These are phyloP conservation scores for Pipistrellus pygmaeus DNA, from an alignment of 2,797 vertebrate species.

Conservation along the genomic window DNA sequence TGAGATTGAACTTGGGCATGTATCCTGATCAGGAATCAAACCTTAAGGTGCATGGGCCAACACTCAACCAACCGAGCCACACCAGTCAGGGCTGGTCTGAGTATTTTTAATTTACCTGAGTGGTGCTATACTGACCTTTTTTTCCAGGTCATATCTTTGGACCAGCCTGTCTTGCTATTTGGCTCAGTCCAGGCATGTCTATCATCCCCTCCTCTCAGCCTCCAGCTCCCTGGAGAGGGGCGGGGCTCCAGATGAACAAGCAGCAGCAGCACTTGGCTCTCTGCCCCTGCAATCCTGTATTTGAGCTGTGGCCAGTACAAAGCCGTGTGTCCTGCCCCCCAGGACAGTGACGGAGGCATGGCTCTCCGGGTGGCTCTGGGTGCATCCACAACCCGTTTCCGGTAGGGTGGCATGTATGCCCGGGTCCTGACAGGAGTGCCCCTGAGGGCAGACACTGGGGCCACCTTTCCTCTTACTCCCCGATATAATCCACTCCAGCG, in stretches of 20 bases:
- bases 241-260: not conserved
- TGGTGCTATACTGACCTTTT: not conserved
- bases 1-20: not conserved
- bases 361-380: not conserved
- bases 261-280: not conserved
- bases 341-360: not conserved
- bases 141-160: not conserved
- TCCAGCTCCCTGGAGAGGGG: not conserved
- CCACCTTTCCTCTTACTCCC: not conserved
- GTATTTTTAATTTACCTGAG: not conserved
- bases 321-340: not conserved
- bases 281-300: not conserved
- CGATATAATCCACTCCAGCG: not conserved
- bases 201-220: not conserved
- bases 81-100: not conserved
- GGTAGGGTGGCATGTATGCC: not conserved
- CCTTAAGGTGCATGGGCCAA: not conserved
- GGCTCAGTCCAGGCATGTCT: not conserved
- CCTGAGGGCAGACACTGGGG: not conserved
- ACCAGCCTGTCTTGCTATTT: not conserved
- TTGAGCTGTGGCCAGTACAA: not conserved
- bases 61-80: not conserved
- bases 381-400: not conserved
- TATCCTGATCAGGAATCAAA: not conserved
- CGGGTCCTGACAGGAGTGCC: not conserved